Evolutionary conservation across 37 sponge, comb jelly and placozoan species (phyloP), one percentile per base, ranked within the genome.

Genomic region (Ephydatia muelleri): DNA sequence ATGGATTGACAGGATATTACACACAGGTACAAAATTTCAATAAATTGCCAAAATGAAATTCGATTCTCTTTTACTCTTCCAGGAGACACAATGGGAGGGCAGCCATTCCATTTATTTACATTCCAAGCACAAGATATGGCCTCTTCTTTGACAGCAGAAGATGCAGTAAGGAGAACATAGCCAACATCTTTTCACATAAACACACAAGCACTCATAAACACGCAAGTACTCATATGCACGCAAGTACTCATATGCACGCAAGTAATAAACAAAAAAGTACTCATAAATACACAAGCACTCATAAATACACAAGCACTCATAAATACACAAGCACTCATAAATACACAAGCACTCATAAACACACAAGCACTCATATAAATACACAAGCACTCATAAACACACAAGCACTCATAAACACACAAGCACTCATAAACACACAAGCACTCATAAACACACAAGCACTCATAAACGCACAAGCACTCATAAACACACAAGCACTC

Each of bases 161-260:
- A 89, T 84, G 82, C 91, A 1, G 94, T 93, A 30, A 90, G 88
- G 71, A 71, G 22, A 68, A n/a, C 68, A 36, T 75, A 22, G 6
- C 14, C 8, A 25, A 32, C 13, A 30, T 9, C 65, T 25, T 30
- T 77, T 73, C 72, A 64, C 37, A 38, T 37, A 71, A 64, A 13
- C 2, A 40, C 68, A 80, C 47, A 21, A 26, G 1, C 47, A 22
- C 78, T 31, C 40, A 21, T 33, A 49, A 57, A 35, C 26, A 27
- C 8, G 12, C 39, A 76, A 29, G 31, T 12, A 26, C 70, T 26
- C 37, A 49, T 9, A 31, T 34, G 4, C 32, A 72, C 26, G 57
- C 73, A 40, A 40, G 72, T 14, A 27, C 68, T 36, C 30, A 43
- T 14, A 47, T 13, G 4, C 47, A 4, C 47, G 8, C 47, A 43